Evolutionary conservation across 37 sponge, comb jelly and placozoan genomes (phyloP).

Genomic region (Aphrocallistes beatrix): DNA sequence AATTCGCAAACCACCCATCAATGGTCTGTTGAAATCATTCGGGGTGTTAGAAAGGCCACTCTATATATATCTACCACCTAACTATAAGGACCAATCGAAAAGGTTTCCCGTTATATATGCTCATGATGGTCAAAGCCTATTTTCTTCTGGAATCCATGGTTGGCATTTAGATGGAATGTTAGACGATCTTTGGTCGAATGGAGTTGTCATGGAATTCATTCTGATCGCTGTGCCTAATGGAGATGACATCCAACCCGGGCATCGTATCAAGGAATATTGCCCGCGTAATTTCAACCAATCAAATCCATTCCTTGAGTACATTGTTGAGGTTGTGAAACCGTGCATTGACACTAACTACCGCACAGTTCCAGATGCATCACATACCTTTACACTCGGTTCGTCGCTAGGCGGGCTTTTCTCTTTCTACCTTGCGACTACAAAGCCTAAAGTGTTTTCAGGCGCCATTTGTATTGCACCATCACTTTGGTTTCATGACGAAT

Average conservation of each 20-base stretch:
- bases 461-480: slow-evolving; percentile 62
- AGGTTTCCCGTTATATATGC: slow-evolving; percentile 68
- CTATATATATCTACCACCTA: slow-evolving; percentile 68
- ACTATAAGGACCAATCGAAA: slow-evolving; percentile 22
- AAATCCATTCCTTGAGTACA: slow-evolving; percentile 42
- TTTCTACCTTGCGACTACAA: slow-evolving; percentile 32
- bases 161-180: slow-evolving; percentile 61
- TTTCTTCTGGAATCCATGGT: slow-evolving; percentile 59
- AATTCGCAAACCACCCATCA: slow-evolving; percentile 27
- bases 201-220: slow-evolving; percentile 56
- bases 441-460: slow-evolving; percentile 34
- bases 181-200: slow-evolving; percentile 60
- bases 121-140: slow-evolving; percentile 71
- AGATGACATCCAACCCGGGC: slow-evolving; percentile 66
- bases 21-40: slow-evolving; percentile 25
- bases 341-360: slow-evolving; percentile 46
- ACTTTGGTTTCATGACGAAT: slow-evolving; percentile 56
- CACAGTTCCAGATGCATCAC: slow-evolving; percentile 25
- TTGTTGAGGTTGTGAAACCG: slow-evolving; percentile 52
- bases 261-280: slow-evolving; percentile 63
- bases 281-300: slow-evolving; percentile 33
- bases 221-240: slow-evolving; percentile 70
- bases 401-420: slow-evolving; percentile 68
- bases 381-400: slow-evolving; percentile 47
- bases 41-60: slow-evolving; percentile 53